phyloP scores from a whole-genome alignment of 1,140 invertebrate genomes.

The Cherax quadricarinatus region DNA sequence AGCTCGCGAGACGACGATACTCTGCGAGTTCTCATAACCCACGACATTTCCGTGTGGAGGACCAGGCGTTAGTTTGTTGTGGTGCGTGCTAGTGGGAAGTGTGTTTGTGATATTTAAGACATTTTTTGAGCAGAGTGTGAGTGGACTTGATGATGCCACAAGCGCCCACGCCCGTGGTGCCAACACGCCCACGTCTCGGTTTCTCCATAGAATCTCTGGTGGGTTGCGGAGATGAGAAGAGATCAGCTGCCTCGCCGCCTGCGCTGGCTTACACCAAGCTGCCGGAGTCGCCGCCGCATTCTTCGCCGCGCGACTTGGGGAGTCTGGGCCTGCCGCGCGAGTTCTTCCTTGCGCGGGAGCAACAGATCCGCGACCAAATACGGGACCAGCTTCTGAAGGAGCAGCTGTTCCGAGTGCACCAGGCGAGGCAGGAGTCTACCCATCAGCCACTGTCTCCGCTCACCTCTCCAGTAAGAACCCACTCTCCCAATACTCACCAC shows the following conservation, averaged over 20 bases:
- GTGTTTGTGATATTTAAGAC: neutral
- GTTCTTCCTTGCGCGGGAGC: conserved; percentile 47
- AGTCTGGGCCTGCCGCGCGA: conserved; percentile 39
- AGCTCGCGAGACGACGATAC: conserved; percentile 31
- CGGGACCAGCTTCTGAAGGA: conserved; percentile 59
- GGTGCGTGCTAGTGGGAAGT: conserved; percentile 14
- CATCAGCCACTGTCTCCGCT: conserved; percentile 32
- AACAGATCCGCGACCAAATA: conserved; percentile 51
- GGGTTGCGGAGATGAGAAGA: conserved; percentile 60
- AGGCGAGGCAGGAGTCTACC: conserved; percentile 26
- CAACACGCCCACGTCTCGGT: conserved; percentile 65
- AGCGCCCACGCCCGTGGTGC: conserved; percentile 65
- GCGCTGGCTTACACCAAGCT: conserved; percentile 46
- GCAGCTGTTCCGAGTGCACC: conserved; percentile 52
- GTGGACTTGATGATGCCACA: conserved; percentile 65
- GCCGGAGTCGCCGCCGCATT: conserved; percentile 50
- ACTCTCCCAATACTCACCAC: conserved; percentile 3
- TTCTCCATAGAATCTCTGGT: conserved; percentile 66
- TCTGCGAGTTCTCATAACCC: neutral
- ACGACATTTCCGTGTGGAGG: neutral
- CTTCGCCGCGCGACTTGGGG: neutral
- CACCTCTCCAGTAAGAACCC: conserved; percentile 34
- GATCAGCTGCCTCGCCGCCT: conserved; percentile 44
- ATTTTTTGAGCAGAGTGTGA: neutral
- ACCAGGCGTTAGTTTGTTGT: conserved; percentile 5